Conservation (phyloP, 2,888 invertebrate genomes). For the Drosophila villosipedis region DNA sequence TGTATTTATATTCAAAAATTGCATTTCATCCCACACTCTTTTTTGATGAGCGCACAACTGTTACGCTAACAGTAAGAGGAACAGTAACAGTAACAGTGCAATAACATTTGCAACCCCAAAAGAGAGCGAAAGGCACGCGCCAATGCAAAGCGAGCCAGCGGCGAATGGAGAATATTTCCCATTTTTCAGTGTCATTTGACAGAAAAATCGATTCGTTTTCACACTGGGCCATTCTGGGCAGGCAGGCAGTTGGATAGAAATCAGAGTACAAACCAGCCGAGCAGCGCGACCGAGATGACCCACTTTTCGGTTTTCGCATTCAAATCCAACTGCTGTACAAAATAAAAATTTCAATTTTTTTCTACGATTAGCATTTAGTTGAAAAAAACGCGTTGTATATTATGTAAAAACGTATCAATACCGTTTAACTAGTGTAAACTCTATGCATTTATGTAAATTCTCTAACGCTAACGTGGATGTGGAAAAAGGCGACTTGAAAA, state of each 20-base stretch:
- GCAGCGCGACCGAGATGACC: slow-evolving; percentile 84
- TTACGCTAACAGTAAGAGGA: slow-evolving; percentile 24
- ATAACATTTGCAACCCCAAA: slow-evolving; percentile 66
- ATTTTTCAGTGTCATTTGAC: slow-evolving; percentile 78
- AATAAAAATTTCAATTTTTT: slow-evolving; percentile 70
- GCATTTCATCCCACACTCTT: slow-evolving; percentile 24
- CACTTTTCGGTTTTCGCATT: slow-evolving; percentile 84
- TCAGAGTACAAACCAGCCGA: slow-evolving; percentile 83
- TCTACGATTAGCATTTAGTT: slow-evolving; percentile 70
- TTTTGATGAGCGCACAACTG: slow-evolving; percentile 12
- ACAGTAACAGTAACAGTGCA: slow-evolving; percentile 19
- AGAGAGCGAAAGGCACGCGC: slow-evolving; percentile 20
- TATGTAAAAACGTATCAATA: slow-evolving; percentile 54
- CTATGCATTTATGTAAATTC: slow-evolving; percentile 81
- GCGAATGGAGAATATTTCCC: slow-evolving; percentile 67
- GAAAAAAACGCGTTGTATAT: slow-evolving; percentile 60
- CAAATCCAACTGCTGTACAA: slow-evolving; percentile 77
- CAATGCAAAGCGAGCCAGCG: slow-evolving; percentile 7
- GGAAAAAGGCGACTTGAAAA: slow-evolving; percentile 75
- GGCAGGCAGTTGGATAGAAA: slow-evolving; percentile 77
- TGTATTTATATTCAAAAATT: slow-evolving; percentile 79
- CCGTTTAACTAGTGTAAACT: slow-evolving; percentile 73
- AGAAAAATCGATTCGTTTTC: slow-evolving; percentile 83
- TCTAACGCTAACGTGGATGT: slow-evolving; percentile 65
- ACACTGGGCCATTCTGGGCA: slow-evolving; percentile 75